phyloP scores from a whole-genome alignment of 1,140 invertebrate species.

The Mamestra configurata region DNA sequence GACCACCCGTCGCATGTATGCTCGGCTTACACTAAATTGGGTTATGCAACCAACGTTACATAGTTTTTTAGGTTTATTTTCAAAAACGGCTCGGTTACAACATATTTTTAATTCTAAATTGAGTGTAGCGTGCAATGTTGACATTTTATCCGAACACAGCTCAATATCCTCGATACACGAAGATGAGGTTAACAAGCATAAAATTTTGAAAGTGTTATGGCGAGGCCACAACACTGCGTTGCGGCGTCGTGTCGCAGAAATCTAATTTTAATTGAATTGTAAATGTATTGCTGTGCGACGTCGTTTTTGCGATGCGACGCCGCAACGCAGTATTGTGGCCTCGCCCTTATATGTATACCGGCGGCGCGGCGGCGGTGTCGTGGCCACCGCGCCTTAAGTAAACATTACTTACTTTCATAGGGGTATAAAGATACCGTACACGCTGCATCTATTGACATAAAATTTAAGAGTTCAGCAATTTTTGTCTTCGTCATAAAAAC shows the following conservation, averaged over 20 bases:
- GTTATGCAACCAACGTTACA: conserved; percentile 46
- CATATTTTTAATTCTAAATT: conserved; percentile 23
- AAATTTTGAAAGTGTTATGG: conserved; percentile 43
- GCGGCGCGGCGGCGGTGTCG: not conserved
- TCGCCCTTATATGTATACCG: too few relatives aligned
- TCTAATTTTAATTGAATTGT: too few relatives aligned
- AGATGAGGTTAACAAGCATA: conserved; percentile 44
- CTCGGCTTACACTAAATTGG: conserved; percentile 53
- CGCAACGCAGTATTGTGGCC: too few relatives aligned
- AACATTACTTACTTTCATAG: conserved; percentile 41
- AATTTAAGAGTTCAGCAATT: conserved; percentile 64
- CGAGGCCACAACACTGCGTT: too few relatives aligned
- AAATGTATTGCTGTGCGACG: too few relatives aligned
- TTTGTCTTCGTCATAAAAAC: conserved; percentile 64
- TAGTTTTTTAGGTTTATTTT: conserved; percentile 32
- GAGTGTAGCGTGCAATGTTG: conserved; percentile 21
- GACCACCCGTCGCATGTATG: conserved; percentile 45
- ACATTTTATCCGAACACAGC: conserved; percentile 1
- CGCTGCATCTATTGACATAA: conserved; percentile 63
- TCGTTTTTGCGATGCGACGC: too few relatives aligned
- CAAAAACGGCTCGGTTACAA: conserved; percentile 1
- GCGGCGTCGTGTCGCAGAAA: too few relatives aligned
- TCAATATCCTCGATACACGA: conserved; percentile 23
- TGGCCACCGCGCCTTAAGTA: conserved; percentile 23
- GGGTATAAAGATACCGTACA: conserved; percentile 47